Evolutionary conservation across 2,113 vertebrate genomes (phyloP).

Genomic region (Coregonus clupeaformis): DNA sequence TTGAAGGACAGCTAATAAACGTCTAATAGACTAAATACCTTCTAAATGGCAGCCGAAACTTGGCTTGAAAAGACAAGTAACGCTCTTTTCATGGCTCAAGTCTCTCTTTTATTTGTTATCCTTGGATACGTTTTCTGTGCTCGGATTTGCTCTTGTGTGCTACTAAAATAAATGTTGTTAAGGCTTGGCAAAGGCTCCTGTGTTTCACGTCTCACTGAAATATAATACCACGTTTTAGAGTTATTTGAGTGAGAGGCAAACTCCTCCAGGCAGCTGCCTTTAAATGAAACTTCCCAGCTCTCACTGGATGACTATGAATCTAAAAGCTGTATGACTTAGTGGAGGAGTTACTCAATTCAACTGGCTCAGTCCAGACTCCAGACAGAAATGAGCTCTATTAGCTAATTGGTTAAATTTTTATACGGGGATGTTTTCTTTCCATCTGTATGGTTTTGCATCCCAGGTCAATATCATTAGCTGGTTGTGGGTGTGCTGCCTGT

Average conservation of each 20-base stretch:
- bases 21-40: constrained; percentile 32
- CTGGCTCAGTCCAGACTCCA: constrained; percentile 16
- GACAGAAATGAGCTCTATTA: constrained; percentile 36
- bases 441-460: constrained; percentile 54
- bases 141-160: constrained; percentile 20
- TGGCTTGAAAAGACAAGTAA: constrained; percentile 6
- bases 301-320: constrained; percentile 40
- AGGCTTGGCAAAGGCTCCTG: constrained; percentile 16
- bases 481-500: constrained; percentile 29
- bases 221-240: constrained; percentile 27
- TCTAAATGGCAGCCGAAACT: constrained; percentile 38
- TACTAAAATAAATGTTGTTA: constrained; percentile 39
- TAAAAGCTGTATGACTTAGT: constrained; percentile 43
- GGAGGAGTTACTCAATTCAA: constrained; percentile 23
- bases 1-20: constrained; percentile 11
- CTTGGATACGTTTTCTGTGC: constrained; percentile 20
- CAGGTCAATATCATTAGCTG: constrained; percentile 45
- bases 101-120: constrained; percentile 49
- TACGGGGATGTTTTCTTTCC: constrained; percentile 52
- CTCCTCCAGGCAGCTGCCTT: constrained; percentile 16
- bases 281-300: constrained; percentile 40
- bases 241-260: constrained; percentile 44
- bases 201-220: constrained; percentile 29
- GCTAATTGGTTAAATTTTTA: neutral
- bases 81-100: constrained; percentile 18